phyloP scores from a whole-genome alignment of 2,113 vertebrate species.

The Lates calcarifer region DNA sequence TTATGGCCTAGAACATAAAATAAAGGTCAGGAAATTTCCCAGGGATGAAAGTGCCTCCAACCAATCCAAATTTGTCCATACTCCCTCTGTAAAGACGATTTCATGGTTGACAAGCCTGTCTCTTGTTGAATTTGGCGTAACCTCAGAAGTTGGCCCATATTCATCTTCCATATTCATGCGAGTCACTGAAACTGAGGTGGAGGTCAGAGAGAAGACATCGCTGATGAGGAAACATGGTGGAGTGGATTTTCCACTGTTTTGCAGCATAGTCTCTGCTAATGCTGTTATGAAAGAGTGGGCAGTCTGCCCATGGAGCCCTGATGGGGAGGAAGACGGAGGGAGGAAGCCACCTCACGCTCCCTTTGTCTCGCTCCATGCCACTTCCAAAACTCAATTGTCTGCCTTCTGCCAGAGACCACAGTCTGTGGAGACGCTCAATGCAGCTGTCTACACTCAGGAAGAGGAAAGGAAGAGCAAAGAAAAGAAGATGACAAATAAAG shows the following conservation, averaged over 20 bases:
- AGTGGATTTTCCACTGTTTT: conserved; percentile 75
- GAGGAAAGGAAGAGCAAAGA: conserved; percentile 22
- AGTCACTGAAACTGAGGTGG: conserved; percentile 71
- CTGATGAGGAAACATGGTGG: conserved; percentile 81
- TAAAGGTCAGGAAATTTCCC: conserved; percentile 78
- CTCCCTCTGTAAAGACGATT: conserved; percentile 79
- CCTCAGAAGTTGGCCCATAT: conserved; percentile 75
- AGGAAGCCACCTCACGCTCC: conserved; percentile 63
- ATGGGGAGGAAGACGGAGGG: conserved; percentile 53
- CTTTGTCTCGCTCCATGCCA: conserved; percentile 76
- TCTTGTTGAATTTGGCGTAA: conserved; percentile 80
- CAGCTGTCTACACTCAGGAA: conserved; percentile 62
- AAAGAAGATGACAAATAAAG: conserved; percentile 31
- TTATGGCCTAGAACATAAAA: conserved; percentile 77
- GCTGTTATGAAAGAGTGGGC: conserved; percentile 74
- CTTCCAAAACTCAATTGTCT: conserved; percentile 77
- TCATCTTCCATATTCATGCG: conserved; percentile 79
- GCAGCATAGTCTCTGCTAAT: conserved; percentile 73
- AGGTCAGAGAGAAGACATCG: conserved; percentile 72
- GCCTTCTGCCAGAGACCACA: conserved; percentile 68
- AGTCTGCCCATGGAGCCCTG: conserved; percentile 53
- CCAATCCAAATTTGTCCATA: conserved; percentile 73
- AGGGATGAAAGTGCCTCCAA: conserved; percentile 72
- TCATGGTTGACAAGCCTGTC: conserved; percentile 73
- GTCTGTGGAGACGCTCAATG: conserved; percentile 65